Percentiles rank a stretch among this genome's conserved stretches.
Evolutionary conservation across 2,113 vertebrate genomes (phyloP).

Genomic region (Bos taurus): ARS-UCD2.0 NC_037348.1:57380501-57381000

Average conservation of each 20-base stretch:
- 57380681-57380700: background rate
- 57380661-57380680: background rate
- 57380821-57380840: background rate
- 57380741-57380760: background rate
- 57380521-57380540: rapidly evolving
- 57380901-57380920: background rate
- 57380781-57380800: background rate
- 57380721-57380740: background rate
- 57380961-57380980: too few species aligned
- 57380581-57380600: background rate
- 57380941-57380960: background rate
- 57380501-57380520: background rate
- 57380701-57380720: background rate
- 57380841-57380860: background rate
- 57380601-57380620: background rate
- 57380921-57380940: background rate
- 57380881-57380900: background rate
- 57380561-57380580: too few species aligned
- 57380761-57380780: background rate
- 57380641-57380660: background rate
- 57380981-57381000: background rate
- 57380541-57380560: background rate
- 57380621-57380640: background rate
- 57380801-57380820: background rate
- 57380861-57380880: background rate